These are phyloP conservation scores for Diorhabda elongata DNA, from an alignment of 1,140 invertebrate genomes.

Conservation along the genomic window DNA sequence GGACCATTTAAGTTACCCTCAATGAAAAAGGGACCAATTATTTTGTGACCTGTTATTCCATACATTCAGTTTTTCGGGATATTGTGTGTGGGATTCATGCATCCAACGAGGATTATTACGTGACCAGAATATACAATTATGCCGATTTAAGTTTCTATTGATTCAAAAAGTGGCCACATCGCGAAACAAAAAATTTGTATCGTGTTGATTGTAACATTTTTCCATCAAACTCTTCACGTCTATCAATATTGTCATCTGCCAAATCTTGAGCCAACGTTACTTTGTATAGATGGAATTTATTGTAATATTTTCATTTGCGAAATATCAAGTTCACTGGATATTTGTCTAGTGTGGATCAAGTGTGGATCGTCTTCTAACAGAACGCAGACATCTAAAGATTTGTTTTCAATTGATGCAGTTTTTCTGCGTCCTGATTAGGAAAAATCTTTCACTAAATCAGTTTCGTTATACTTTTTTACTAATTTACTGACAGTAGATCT, in stretches of 20 bases:
- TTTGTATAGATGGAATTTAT: background rate
- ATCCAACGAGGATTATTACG: background rate
- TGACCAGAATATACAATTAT: background rate
- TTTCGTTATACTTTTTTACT: background rate
- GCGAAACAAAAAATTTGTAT: background rate
- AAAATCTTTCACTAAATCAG: background rate
- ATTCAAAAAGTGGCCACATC: background rate
- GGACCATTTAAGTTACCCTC: background rate
- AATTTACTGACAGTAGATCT: background rate
- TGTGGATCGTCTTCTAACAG: background rate
- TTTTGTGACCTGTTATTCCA: background rate
- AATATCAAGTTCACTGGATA: background rate
- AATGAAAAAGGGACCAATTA: background rate
- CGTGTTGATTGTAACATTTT: background rate
- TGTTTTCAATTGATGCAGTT: background rate
- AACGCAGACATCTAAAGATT: background rate
- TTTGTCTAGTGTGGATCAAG: background rate
- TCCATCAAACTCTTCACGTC: background rate
- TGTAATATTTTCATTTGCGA: background rate
- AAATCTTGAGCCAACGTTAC: background rate
- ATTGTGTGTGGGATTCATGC: background rate
- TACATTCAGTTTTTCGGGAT: too few relatives aligned
- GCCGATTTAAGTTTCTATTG: background rate
- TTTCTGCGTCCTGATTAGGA: background rate
- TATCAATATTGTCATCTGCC: background rate